A percentile compares a stretch with the other conserved stretches of the same genome.
These are phyloP conservation scores for Actinernus sp. DNA, from an alignment of 92 coral and sea anemone species.

Conservation along the genomic window DNA sequence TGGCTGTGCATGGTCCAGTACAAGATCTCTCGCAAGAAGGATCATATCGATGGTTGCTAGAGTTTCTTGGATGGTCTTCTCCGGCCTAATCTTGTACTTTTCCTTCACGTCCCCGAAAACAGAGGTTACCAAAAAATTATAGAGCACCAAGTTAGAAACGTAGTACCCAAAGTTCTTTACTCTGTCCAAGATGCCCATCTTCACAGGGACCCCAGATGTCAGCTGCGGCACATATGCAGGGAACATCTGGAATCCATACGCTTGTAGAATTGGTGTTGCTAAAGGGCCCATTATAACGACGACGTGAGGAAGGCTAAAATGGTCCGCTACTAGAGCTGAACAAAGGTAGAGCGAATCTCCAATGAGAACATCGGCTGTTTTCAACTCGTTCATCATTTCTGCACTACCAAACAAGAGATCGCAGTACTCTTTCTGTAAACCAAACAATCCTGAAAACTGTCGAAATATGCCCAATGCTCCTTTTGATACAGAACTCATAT, in stretches of 20 bases:
- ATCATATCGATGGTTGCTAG: not conserved
- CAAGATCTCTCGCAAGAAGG: not conserved
- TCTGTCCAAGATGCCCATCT: conserved; percentile 7
- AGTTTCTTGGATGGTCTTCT: not conserved
- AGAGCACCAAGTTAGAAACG: not conserved
- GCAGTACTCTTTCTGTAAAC: conserved; percentile 12
- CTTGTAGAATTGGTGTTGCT: not conserved
- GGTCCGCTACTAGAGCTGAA: conserved; percentile 51
- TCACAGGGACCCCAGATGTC: not conserved
- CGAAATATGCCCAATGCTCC: not conserved
- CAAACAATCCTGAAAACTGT: not conserved
- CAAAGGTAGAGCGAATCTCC: conserved; percentile 52
- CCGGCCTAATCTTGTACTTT: not conserved
- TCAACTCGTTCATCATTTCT: conserved; percentile 9
- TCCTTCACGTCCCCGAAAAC: not conserved
- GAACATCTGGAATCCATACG: conserved; percentile 12
- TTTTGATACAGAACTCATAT: not conserved
- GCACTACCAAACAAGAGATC: conserved; percentile 28
- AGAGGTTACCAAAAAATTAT: too few relatives aligned
- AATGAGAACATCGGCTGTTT: conserved; percentile 35
- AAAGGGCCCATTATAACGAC: conserved; percentile 13
- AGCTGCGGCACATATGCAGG: conserved; percentile 38
- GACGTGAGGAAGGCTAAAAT: conserved; percentile 48
- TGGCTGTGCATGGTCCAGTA: too few relatives aligned
- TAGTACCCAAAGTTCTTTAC: conserved; percentile 1